Conservation (phyloP, 2,797 vertebrate genomes). For the Holocentrus rufus region DNA sequence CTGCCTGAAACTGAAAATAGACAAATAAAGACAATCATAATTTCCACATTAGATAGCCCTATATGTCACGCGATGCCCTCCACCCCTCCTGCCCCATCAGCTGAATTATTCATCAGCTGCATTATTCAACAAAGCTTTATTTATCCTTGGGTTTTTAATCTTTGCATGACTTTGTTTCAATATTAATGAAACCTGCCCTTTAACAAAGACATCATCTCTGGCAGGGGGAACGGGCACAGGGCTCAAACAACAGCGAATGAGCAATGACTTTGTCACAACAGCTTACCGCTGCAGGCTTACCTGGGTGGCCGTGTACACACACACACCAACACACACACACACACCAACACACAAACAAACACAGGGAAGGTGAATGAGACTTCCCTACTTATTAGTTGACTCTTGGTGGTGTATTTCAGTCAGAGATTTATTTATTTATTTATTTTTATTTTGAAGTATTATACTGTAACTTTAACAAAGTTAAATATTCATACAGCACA, state of each 20-base stretch:
- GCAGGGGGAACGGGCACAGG: constrained; percentile 21
- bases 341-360: constrained; percentile 7
- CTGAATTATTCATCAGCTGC: constrained; percentile 71
- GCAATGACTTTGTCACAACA: constrained; percentile 43
- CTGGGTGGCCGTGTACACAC: constrained; percentile 26
- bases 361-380: background rate
- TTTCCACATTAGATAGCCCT: constrained; percentile 41
- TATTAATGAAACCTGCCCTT: constrained; percentile 73
- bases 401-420: constrained; percentile 1
- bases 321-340: constrained; percentile 7
- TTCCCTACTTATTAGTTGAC: background rate
- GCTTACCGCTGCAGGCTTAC: constrained; percentile 29
- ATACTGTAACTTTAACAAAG: background rate
- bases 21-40: constrained; percentile 44
- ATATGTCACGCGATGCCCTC: constrained; percentile 13
- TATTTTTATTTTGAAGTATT: constrained; percentile 11
- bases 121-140: constrained; percentile 76
- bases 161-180: constrained; percentile 74
- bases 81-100: background rate
- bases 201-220: constrained; percentile 61
- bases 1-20: constrained; percentile 20
- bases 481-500: background rate
- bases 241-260: constrained; percentile 38
- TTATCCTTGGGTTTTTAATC: constrained; percentile 72
- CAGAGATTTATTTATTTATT: constrained; percentile 8